These are phyloP conservation scores for Tillus elongatus DNA, from an alignment of 2,888 invertebrate genomes.

Conservation along the genomic window DNA sequence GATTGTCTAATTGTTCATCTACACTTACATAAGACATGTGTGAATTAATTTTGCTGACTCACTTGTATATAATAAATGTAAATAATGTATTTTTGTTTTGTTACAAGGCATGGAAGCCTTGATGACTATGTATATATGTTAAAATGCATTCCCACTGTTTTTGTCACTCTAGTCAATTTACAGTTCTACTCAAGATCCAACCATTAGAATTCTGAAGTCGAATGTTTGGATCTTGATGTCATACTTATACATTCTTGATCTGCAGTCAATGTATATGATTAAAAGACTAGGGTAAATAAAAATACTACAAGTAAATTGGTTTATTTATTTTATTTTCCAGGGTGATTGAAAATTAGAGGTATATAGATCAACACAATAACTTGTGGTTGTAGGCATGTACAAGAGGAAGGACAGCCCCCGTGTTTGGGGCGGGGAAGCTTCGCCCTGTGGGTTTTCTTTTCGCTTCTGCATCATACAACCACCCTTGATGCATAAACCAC, in stretches of 20 bases:
- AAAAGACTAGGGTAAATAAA: slow-evolving; percentile 37
- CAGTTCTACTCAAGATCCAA: slow-evolving; percentile 17
- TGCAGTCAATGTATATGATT: slow-evolving; percentile 37
- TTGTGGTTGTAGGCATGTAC: no score
- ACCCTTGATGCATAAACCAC: no score
- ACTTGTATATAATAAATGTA: slow-evolving; percentile 22
- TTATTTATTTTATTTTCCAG: background rate
- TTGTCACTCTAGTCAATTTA: slow-evolving; percentile 39
- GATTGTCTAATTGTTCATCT: no score
- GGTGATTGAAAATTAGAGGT: no score
- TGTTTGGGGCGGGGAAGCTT: no score
- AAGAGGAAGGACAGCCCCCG: no score
- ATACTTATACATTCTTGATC: slow-evolving; percentile 32
- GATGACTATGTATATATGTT: slow-evolving; percentile 33
- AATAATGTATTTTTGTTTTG: slow-evolving; percentile 18
- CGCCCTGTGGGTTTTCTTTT: no score
- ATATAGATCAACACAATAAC: no score
- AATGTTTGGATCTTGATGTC: slow-evolving; percentile 22
- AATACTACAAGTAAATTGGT: slow-evolving; percentile 17
- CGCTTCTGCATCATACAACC: no score
- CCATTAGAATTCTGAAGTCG: slow-evolving; percentile 6
- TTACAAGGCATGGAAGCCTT: slow-evolving; percentile 14
- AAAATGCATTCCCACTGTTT: slow-evolving; percentile 38
- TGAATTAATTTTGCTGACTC: background rate
- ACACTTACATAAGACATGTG: no score